Conservation (phyloP, 2,797 vertebrate species). For the Pteronotus mesoamericanus region DNA sequence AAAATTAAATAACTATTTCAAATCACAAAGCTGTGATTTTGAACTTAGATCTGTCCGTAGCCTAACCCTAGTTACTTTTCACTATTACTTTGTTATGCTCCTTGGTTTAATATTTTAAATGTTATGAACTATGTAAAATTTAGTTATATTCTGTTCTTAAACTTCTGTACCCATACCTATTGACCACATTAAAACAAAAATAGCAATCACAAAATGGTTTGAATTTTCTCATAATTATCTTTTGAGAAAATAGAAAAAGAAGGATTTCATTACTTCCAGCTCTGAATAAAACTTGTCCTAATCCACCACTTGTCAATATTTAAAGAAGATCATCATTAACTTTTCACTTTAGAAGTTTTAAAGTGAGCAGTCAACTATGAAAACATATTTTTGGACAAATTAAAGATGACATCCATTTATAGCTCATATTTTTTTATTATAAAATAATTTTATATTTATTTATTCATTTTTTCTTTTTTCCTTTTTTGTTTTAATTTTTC, state of each 20-base stretch:
- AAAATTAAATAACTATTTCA: background rate
- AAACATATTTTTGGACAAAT: constrained; percentile 74
- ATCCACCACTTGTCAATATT: constrained; percentile 73
- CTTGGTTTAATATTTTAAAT: background rate
- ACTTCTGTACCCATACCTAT: background rate
- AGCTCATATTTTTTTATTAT: constrained; percentile 65
- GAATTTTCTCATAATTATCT: constrained; percentile 50
- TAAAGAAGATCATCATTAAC: constrained; percentile 73
- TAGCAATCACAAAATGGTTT: background rate
- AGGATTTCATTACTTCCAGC: constrained; percentile 65
- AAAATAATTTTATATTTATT: too few species aligned
- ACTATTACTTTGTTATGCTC: background rate
- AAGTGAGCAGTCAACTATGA: constrained; percentile 73
- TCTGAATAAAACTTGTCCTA: constrained; percentile 63
- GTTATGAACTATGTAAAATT: background rate
- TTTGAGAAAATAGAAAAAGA: constrained; percentile 49
- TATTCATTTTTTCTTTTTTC: too few species aligned
- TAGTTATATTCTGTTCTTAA: background rate
- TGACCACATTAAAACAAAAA: constrained; percentile 4
- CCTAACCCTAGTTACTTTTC: background rate
- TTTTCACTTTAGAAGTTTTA: constrained; percentile 68
- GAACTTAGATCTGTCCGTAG: background rate
- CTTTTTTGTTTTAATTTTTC: too few species aligned
- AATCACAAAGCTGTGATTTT: background rate
- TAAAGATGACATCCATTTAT: constrained; percentile 54